Base-by-base conservation (phyloP, 2,888 invertebrate genomes). In the Rhopalosiphum nymphaeae region DNA sequence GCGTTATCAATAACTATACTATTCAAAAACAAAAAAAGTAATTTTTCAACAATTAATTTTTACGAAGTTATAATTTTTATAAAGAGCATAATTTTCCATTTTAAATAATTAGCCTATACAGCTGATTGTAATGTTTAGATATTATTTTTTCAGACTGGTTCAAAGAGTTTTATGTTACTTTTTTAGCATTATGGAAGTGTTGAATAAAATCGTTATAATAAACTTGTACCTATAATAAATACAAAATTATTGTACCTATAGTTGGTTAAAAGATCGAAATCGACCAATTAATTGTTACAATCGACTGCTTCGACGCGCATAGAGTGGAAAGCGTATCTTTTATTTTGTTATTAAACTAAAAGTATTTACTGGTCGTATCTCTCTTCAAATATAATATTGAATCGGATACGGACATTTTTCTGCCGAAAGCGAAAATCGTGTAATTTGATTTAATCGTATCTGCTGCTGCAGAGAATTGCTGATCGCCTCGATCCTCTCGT, bases 381-480 rank as follows among this genome's bases (percentile, higher is more conserved):
- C 21, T 78, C 5, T 78, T 36, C 21, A 78, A 21, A 36, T 25
- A n/a, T 36, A 78, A 21, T 36, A 36, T 36, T 9, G 78, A 78
- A 21, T 53, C 36, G n/a, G 88, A 53, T 88, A 11, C 57, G 57
- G 44, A 57, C 16, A 26, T 13, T n/a, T 67, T 49, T 49, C 25
- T 84, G 46, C 53, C 86, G 86, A 91, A 86, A 92, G 61, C 36
- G 61, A 87, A 92, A 92, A 61, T 92, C 49, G 87, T 87, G 92
- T 87, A 87, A 87, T 92, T 87, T 16, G 61, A 87, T 92, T 92
- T 92, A 87, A 92, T 87, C 49, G 36, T 61, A 88, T 88, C 36
- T 16, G 26, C 61, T 53, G 44, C 57, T 29, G 1, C n/a, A 67
- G 29, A 67, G 61, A 13, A 67, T 67, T 67, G 3, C 56, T 10